A percentile compares a stretch with the other conserved stretches of the same genome.
Evolutionary conservation across 2,113 vertebrate genomes (phyloP).

Genomic region (Amphilophus citrinellus): DNA sequence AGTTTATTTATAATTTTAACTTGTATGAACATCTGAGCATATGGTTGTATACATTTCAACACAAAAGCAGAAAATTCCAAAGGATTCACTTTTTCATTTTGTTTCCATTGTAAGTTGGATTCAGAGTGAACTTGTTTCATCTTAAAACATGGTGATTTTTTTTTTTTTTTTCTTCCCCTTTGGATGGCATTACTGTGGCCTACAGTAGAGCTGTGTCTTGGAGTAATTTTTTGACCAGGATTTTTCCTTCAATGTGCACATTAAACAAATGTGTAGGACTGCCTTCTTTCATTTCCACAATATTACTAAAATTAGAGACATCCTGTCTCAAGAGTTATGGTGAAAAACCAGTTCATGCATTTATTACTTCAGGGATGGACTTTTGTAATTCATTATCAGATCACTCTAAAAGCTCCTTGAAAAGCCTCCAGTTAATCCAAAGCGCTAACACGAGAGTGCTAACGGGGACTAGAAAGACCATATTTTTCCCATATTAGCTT

Average conservation of each 20-base stretch:
- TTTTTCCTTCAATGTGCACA: not conserved
- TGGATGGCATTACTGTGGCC: not conserved
- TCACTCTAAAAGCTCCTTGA: not conserved
- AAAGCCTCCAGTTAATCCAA: not conserved
- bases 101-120: not conserved
- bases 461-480: constrained; percentile 1
- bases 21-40: not conserved
- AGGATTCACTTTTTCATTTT: not conserved
- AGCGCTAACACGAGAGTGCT: not conserved
- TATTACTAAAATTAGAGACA: not conserved
- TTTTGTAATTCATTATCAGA: not conserved
- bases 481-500: not conserved
- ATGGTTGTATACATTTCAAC: not conserved
- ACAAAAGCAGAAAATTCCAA: not conserved
- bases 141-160: not conserved
- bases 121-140: not conserved
- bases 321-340: not conserved
- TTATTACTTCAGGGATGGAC: not conserved
- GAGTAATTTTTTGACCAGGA: too few species aligned
- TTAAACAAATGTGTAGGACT: not conserved
- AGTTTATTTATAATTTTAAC: not conserved
- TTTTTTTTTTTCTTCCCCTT: not conserved
- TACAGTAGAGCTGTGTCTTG: not conserved
- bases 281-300: not conserved
- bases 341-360: not conserved